Conservation (phyloP, 2,113 vertebrate genomes). For the Orthonyx spaldingii region DNA sequence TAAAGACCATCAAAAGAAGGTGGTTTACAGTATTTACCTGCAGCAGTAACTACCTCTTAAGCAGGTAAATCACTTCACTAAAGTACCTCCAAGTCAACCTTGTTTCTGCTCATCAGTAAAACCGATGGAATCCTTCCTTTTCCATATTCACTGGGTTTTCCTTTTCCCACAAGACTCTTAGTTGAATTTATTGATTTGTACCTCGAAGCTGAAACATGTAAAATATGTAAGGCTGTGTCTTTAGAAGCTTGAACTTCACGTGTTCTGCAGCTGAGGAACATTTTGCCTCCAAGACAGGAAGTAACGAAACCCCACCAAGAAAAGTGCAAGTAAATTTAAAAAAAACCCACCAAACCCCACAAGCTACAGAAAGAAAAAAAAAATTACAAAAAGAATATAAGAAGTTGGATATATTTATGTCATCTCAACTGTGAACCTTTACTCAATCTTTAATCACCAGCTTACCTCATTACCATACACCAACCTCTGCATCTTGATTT, state of each 20-base stretch:
- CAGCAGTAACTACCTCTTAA: background rate
- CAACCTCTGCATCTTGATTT: background rate
- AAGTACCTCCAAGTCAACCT: background rate
- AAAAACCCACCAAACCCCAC: background rate
- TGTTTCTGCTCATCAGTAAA: background rate
- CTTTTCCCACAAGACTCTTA: background rate
- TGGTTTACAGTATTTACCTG: background rate
- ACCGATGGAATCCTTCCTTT: background rate
- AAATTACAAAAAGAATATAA: background rate
- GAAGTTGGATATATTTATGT: background rate
- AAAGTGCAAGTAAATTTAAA: background rate
- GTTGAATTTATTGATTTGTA: background rate
- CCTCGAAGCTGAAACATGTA: background rate
- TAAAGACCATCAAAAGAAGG: background rate
- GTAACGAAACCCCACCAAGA: background rate
- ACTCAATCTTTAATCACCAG: background rate
- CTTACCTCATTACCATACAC: background rate
- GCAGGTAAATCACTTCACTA: background rate
- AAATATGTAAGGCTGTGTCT: background rate
- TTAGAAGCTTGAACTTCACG: background rate
- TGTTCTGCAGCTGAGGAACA: background rate
- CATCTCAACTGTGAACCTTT: background rate
- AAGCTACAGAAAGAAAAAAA: background rate
- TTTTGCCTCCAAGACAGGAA: background rate
- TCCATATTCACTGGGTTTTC: background rate